phyloP scores from a whole-genome alignment of 2,113 vertebrate species.

The Rhynchopsitta pachyrhyncha region DNA sequence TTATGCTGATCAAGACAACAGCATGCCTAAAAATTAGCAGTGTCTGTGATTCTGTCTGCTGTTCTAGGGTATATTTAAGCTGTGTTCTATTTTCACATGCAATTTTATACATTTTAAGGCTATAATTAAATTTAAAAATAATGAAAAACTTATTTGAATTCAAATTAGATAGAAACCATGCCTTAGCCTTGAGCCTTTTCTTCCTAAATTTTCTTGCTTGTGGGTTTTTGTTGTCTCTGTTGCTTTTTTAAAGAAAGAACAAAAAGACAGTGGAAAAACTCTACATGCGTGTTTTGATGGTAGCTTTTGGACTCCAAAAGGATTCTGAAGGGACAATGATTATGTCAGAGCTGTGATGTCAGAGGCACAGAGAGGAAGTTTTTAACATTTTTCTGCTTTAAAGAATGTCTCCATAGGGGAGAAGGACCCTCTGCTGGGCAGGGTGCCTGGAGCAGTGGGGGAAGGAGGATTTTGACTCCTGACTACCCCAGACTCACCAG shows the following conservation, averaged over 20 bases:
- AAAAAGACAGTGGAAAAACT: background rate
- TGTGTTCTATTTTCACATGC: conserved; percentile 24
- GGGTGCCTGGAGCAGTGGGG: too few species aligned
- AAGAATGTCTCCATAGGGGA: background rate
- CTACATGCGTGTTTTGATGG: background rate
- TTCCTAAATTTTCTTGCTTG: background rate
- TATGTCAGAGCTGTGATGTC: background rate
- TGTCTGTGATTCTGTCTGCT: background rate
- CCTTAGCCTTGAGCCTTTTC: background rate
- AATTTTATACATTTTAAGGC: conserved; percentile 21
- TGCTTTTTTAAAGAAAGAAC: background rate
- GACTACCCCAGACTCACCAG: background rate
- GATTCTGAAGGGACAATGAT: background rate
- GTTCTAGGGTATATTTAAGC: conserved; percentile 4
- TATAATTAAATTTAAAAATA: conserved; percentile 47
- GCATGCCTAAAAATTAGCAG: background rate
- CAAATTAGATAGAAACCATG: conserved; percentile 35
- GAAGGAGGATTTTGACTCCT: background rate
- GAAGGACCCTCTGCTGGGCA: background rate
- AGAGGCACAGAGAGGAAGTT: background rate
- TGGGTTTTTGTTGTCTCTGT: background rate
- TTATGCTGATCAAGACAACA: background rate
- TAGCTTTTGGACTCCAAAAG: background rate
- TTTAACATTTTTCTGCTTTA: background rate
- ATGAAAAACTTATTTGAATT: conserved; percentile 49